Base-by-base conservation (phyloP, 2,797 vertebrate genomes). In the Spinibarbus caldwelli region DNA sequence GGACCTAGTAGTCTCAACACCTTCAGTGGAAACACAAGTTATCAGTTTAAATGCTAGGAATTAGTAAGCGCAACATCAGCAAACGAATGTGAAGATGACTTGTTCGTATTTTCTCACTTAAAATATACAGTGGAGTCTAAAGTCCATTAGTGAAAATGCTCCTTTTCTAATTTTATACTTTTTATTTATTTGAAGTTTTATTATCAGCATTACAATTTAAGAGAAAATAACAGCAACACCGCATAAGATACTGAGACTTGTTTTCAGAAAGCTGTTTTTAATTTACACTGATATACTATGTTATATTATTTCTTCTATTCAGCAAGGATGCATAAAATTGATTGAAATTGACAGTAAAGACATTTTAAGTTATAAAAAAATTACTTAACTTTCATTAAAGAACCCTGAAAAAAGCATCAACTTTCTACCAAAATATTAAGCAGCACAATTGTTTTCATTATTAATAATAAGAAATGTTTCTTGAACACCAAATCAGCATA, bases 1-100 rank as follows among this genome's bases (percentile, higher is more conserved):
- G 89, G 97, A 97, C 86, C 97, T 97, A 87, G 96, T 93, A 7
- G 97, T 94, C 88, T 99, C 97, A 88, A 96, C 95, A 88, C 96
- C 97, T 98, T 87, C 2, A 41, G 11, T 43, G 43, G 59, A 23
- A 31, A 45, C 6, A 64, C 67, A 52, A 57, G 47, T 62, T 3
- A 82, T 6, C 34, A 0, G 26, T 45, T 73, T 43, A 21, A 66
- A 47, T 2, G 12, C 17, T 15, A 45, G 8, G 47, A 84, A 68
- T 54, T 52, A 54, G 11, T 26, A 62, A 23, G 19, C 5, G 6
- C 17, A 49, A 34, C 6, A 77, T 11, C 5, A 47, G 8, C 5
- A 52, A 70, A 70, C 11, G 12, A 19, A 31, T 26, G 36, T 26
- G 14, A 68, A 52, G 21, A 52, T 57, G 80, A 54, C n/a, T 59